phyloP scores from a whole-genome alignment of 2,888 invertebrate species.

The Napeogenes sylphis region DNA sequence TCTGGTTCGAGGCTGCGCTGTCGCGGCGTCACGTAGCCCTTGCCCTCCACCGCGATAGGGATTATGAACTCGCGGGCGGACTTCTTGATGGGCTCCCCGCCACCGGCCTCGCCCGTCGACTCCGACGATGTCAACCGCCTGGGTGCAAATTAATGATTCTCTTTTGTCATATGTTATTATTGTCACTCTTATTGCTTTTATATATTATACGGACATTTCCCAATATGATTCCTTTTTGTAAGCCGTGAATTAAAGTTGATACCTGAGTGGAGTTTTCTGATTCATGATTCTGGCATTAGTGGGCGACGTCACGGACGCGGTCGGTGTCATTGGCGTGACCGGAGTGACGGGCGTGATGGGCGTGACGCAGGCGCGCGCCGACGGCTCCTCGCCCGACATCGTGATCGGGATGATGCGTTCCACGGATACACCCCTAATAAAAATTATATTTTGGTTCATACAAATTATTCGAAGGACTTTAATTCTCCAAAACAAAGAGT shows the following conservation, averaged over 20 bases:
- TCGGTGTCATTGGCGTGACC: conserved; percentile 30
- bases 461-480: background rate
- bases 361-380: conserved; percentile 24
- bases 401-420: conserved; percentile 74
- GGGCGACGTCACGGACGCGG: conserved; percentile 34
- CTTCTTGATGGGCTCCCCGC: conserved; percentile 86
- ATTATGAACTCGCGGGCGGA: conserved; percentile 94
- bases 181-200: background rate
- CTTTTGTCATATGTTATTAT: background rate
- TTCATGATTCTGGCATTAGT: conserved; percentile 31
- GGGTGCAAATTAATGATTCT: conserved; percentile 21
- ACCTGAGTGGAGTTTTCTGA: conserved; percentile 46
- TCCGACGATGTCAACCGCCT: conserved; percentile 79
- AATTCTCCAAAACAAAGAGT: background rate
- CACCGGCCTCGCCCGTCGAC: conserved; percentile 77
- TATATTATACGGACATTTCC: background rate
- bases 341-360: conserved; percentile 32
- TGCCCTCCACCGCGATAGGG: conserved; percentile 95
- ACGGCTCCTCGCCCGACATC: conserved; percentile 49
- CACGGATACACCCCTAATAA: conserved; percentile 66
- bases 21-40: conserved; percentile 87
- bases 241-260: background rate
- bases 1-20: conserved; percentile 87
- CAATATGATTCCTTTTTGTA: no score
- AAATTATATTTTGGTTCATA: background rate